These are phyloP conservation scores for Cairina moschata DNA, from an alignment of 2,113 vertebrate species.

Conservation along the genomic window DNA sequence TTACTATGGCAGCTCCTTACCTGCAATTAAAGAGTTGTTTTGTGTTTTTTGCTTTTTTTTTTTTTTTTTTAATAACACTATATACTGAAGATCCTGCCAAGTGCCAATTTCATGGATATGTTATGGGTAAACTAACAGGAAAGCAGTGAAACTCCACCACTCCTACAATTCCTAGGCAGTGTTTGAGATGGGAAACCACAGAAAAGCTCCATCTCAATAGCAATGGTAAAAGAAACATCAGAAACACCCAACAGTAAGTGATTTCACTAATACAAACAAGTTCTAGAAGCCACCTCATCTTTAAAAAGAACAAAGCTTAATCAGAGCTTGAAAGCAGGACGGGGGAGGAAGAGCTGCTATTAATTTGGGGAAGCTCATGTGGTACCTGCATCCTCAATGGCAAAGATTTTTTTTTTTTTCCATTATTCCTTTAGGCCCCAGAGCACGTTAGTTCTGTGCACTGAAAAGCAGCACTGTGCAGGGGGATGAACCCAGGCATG, in stretches of 20 bases:
- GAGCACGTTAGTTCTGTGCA: background rate
- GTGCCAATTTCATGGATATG: background rate
- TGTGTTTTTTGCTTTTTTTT: too few species aligned
- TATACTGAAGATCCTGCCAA: background rate
- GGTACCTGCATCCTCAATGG: background rate
- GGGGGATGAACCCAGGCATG: accelerated
- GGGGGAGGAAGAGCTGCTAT: background rate
- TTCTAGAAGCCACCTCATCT: background rate
- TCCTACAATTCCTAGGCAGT: background rate
- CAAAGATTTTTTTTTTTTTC: background rate
- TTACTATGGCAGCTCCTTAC: background rate
- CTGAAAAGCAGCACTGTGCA: background rate
- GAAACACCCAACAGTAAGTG: background rate
- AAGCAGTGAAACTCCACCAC: background rate
- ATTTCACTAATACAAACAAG: background rate
- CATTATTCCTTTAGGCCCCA: background rate
- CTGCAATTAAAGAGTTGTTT: background rate
- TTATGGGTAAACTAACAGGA: background rate
- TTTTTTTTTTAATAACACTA: background rate
- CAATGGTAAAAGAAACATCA: background rate
- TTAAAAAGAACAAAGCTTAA: background rate
- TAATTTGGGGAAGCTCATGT: background rate
- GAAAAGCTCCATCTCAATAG: background rate
- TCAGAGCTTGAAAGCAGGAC: background rate
- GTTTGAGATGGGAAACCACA: background rate